Base-by-base conservation (phyloP, 1,140 invertebrate species). In the Macrotrachela quadricornifera region DNA sequence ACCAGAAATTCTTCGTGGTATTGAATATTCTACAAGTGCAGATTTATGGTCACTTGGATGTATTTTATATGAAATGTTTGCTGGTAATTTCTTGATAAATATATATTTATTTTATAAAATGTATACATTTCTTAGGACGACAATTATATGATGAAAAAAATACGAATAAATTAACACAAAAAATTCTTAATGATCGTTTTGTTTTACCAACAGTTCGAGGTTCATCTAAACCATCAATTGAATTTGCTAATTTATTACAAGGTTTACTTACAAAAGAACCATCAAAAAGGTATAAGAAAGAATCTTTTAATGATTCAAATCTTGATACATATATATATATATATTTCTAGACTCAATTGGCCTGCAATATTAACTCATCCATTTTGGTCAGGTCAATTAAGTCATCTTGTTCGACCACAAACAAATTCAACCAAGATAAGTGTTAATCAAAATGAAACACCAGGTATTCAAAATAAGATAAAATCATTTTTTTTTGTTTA, bases 21-120 rank as follows among this genome's bases (percentile, higher is more conserved):
- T 39, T 17, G 63, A 66, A 17, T 58, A 61, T 17, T 62, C 57
- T 8, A 57, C 68, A 9, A 37, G 60, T 9, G 64, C 60, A 60
- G 69, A 71, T 52, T 51, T 71, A 3, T 71, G 69, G 69, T 65
- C 67, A 18, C 59, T 71, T 8, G 69, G 69, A 11, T 68, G 65
- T 60, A 61, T 69, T 37, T 49, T 71, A 10, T 70, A 70, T 59
- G 63, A 68, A 56, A 62, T 70, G 61, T 70, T 64, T 51, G 64
- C 68, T 49, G 68, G 66, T 63, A 57, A 54, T 47, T 44, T 64
- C 10, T 67, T 66, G 46, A 69, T 70, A 58, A 51, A 64, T 37
- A 62, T 65, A 16, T 66, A 4, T 30, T 30, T 30, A 8, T 30
- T 30, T 30, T 4, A 30, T 4, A 30, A 30, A 30, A 4, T 8